These are phyloP conservation scores for Spheniscus mendiculus DNA, from an alignment of 2,113 vertebrate species.

Conservation along the genomic window DNA sequence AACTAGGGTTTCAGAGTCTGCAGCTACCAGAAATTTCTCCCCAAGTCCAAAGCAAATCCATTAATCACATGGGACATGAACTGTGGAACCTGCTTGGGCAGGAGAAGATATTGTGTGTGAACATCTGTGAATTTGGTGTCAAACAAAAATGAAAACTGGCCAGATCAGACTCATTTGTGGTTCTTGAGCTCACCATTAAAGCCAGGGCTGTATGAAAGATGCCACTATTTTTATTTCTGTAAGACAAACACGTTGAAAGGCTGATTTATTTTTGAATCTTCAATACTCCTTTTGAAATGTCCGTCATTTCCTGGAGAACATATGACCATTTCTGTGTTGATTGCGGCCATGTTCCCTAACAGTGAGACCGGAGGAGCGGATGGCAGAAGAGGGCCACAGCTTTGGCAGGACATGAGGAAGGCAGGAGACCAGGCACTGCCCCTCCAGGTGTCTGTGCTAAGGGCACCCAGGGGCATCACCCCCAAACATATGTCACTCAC, in stretches of 20 bases:
- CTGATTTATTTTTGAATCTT: background rate
- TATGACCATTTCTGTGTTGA: background rate
- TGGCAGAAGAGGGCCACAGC: background rate
- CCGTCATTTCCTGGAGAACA: background rate
- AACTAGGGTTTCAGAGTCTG: background rate
- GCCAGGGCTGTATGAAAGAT: background rate
- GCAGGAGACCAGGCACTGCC: background rate
- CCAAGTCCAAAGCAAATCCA: background rate
- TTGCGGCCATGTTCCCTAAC: background rate
- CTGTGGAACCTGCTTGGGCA: background rate
- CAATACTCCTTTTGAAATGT: background rate
- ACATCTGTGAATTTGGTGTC: background rate
- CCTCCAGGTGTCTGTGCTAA: background rate
- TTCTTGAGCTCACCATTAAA: background rate
- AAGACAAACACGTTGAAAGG: background rate
- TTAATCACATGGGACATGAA: background rate
- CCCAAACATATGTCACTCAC: background rate
- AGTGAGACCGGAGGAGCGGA: background rate
- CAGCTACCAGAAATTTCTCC: background rate
- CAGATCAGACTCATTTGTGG: background rate
- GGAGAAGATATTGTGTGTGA: background rate
- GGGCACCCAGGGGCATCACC: too few species aligned
- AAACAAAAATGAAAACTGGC: background rate
- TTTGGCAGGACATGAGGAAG: background rate
- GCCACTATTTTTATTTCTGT: background rate